These are phyloP conservation scores for Climacteris rufus DNA, from an alignment of 2,113 vertebrate genomes.

Conservation along the genomic window DNA sequence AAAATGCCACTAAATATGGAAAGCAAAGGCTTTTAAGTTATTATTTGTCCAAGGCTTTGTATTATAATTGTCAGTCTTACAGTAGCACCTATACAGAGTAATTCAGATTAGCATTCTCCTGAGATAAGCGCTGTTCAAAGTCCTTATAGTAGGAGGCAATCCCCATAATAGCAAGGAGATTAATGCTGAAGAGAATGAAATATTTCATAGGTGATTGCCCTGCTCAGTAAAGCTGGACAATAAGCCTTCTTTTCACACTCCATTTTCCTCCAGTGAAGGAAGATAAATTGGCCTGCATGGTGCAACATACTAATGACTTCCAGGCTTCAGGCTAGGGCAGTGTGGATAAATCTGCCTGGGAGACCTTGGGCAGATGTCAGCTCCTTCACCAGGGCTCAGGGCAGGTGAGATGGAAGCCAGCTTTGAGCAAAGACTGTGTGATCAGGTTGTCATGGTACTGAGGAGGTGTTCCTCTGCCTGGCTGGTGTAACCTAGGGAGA, in stretches of 20 bases:
- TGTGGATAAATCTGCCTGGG: not conserved
- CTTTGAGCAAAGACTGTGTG: fast-evolving
- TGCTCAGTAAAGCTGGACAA: not conserved
- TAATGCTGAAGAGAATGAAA: not conserved
- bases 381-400: not conserved
- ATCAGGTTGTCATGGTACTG: fast-evolving
- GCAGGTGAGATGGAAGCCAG: not conserved
- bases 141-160: not conserved
- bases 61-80: not conserved
- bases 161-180: not conserved
- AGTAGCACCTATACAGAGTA: not conserved
- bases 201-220: not conserved
- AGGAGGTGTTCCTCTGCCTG: not conserved
- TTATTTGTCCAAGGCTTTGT: not conserved
- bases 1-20: not conserved
- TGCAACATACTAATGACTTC: not conserved
- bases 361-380: fast-evolving
- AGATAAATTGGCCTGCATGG: not conserved
- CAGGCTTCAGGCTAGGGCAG: not conserved
- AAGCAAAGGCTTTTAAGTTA: not conserved
- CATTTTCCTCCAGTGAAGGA: not conserved
- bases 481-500: not conserved
- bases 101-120: not conserved
- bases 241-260: slow-evolving; percentile 14
- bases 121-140: not conserved